Conservation (phyloP, 2,113 vertebrate species). For the Poicephalus gulielmi region DNA sequence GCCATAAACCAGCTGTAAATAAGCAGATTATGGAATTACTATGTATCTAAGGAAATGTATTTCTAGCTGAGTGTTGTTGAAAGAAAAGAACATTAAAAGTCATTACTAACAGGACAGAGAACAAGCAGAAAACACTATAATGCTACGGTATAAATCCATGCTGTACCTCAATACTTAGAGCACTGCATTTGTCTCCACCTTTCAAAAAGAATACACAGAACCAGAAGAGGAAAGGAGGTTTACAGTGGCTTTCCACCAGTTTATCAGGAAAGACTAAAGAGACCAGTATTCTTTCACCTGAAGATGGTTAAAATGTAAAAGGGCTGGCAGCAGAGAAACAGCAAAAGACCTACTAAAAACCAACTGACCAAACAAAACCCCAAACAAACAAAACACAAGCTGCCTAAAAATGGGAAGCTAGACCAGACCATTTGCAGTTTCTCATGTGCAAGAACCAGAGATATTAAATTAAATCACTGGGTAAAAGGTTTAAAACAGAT, state of each 20-base stretch:
- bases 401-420: neutral
- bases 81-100: neutral
- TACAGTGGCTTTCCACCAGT: neutral
- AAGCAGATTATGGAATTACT: neutral
- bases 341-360: neutral
- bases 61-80: neutral
- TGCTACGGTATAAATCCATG: rapidly evolving
- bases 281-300: neutral
- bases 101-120: neutral
- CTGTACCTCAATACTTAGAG: neutral
- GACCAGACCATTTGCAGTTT: neutral
- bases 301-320: neutral
- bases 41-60: neutral
- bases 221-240: neutral
- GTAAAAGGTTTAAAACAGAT: neutral
- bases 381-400: neutral
- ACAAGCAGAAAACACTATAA: neutral
- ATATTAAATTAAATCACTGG: neutral
- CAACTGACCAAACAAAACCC: neutral
- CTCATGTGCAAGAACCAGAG: neutral
- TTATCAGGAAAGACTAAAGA: neutral
- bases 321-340: neutral
- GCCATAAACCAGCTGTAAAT: neutral
- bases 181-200: neutral
- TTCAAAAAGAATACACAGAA: neutral